Base-by-base conservation (phyloP, 2,113 vertebrate species). In the Pluvianellus socialis region DNA sequence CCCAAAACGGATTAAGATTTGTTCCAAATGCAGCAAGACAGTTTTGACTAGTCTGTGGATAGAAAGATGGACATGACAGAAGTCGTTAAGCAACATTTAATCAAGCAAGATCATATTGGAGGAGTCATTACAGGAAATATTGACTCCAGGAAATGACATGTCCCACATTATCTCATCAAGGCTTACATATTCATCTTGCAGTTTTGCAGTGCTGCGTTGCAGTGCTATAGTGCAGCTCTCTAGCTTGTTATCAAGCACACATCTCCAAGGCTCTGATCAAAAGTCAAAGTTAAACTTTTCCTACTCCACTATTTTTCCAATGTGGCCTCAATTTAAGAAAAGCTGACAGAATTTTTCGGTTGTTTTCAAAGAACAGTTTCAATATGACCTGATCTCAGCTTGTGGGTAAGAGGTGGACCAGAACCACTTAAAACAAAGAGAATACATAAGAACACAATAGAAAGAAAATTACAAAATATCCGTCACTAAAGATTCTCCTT, bases 391-490 rank as follows among this genome's bases (percentile, higher is more conserved):
- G 47, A 94, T 86, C 93, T 86, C 79, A 75, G 88, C 80, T 94
- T 59, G 42, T 84, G 91, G 84, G 27, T 77, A 59, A 93, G 83
- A 94, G 80, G 88, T 91, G 80, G 59, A 80, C 16, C 28, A 88
- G 73, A 92, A 83, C 53, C 19, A 66, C 67, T 96, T 72, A 80
- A 49, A 76, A 94, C 59, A 94, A 92, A 91, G 53, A 88, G 91
- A 92, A 94, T 95, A 80, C 44, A n/a, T 93, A 85, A 88, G 56
- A 88, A 95, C 55, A 85, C 38, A 92, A 42, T 53, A 79, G 74
- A 94, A 94, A 56, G 74, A 93, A 95, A 94, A 95, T 86, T 75
- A 92, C 65, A 89, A 96, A 92, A 96, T 79, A 95, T 80, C 79
- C 42, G 61, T 86, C 68, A 79, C 88, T 21, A 91, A 71, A 89